Percentiles rank a stretch among this genome's conserved stretches.
These are phyloP conservation scores for Euplagia quadripunctaria DNA, from an alignment of 2,888 invertebrate species.

Conservation along the genomic window DNA sequence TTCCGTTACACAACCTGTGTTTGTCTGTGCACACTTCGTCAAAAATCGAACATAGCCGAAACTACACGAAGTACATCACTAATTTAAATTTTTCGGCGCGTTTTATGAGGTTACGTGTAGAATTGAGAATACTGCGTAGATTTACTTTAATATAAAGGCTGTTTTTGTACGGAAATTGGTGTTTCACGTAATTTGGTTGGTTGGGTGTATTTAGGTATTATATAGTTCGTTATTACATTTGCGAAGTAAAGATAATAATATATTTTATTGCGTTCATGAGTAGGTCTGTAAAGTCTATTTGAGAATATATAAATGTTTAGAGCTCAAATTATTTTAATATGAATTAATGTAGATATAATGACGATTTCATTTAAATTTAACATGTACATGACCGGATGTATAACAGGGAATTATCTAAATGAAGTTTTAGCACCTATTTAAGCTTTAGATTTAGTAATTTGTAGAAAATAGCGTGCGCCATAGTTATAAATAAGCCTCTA, in stretches of 20 bases:
- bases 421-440: not conserved
- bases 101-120: not conserved
- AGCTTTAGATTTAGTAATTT: not conserved
- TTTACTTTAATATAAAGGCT: constrained; percentile 9
- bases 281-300: not conserved
- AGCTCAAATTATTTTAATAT: not conserved
- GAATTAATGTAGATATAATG: not conserved
- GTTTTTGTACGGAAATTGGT: not conserved
- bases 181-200: not conserved
- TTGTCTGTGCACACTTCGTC: constrained; percentile 31
- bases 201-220: not conserved
- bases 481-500: not conserved
- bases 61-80: not conserved
- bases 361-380: not conserved
- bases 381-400: not conserved
- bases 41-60: constrained; percentile 39
- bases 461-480: not conserved
- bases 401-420: not conserved
- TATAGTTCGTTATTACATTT: not conserved
- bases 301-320: not conserved
- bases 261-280: not conserved
- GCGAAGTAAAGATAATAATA: not conserved
- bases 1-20: constrained; percentile 53
- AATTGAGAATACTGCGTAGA: not conserved
- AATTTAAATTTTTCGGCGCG: not conserved